Base-by-base conservation (phyloP, 1,140 invertebrate species). In the Drosophila nikananu region DNA sequence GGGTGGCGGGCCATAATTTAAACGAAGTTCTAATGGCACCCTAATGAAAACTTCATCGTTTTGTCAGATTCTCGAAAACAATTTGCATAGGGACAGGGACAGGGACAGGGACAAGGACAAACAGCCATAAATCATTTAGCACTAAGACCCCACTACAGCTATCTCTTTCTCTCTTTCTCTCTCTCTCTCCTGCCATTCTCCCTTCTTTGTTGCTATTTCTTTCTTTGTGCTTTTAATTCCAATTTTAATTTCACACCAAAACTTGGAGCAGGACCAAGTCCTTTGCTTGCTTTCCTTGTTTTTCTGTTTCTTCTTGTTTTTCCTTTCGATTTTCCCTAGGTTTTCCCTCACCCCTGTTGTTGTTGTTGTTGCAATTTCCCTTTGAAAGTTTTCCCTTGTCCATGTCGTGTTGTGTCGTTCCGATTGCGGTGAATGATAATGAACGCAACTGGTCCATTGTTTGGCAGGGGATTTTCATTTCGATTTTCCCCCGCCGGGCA, bases 211-310 rank as follows among this genome's bases (percentile, higher is more conserved):
- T 32, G 30, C 30, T 17, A 13, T 13, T 17, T 54, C 27, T 64
- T 57, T 71, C 58, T 71, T 81, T 75, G 77, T 89, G 63, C 81
- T 81, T 78, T 87, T 89, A 89, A 89, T 87, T 84, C 54, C 68
- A 83, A 87, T 81, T 89, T 79, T 75, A 79, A 84, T 87, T 89
- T 89, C 77, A 87, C 84, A 89, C 84, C 74, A 81, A 89, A 87
- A 89, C 77, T 89, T 83, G 67, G 44, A 27, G 48, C 48, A 57
- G 54, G 60, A 55, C 19, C 30, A 35, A 27, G 63, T 15, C 7
- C 32, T 44, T 32, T 15, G 13, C 39, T 32, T 49, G 30, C 23
- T 63, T 54, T 70, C 27, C 25, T 30, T 27, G 5, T 52, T 32
- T 52, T 32, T 32, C 32, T 7, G 27, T 30, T 30, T 30, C 27